A percentile compares a stretch with the other conserved stretches of the same genome.
Conservation (phyloP, 2,113 vertebrate genomes). For the Eolophus roseicapilla region DNA sequence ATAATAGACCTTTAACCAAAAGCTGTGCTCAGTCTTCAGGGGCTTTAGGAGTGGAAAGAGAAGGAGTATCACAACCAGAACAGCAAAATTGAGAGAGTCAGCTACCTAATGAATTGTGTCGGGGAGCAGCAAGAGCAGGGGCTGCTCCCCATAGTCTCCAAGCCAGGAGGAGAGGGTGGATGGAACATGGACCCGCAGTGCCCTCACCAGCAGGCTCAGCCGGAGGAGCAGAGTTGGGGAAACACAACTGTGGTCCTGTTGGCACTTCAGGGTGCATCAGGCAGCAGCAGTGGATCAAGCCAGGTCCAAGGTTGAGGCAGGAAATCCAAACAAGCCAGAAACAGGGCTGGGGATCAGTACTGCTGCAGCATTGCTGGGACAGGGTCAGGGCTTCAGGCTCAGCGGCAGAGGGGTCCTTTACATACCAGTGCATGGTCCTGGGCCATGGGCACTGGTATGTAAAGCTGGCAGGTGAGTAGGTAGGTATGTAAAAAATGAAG, state of each 20-base stretch:
- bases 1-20: background rate
- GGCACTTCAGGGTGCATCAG: background rate
- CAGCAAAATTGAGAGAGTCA: background rate
- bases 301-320: background rate
- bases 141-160: rapidly evolving
- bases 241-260: background rate
- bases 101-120: background rate
- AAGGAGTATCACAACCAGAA: background rate
- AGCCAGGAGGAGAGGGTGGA: background rate
- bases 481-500: background rate
- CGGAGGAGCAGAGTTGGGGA: background rate
- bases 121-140: background rate
- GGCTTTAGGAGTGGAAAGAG: background rate
- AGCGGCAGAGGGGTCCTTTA: background rate
- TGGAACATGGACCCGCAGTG: background rate
- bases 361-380: background rate
- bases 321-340: background rate
- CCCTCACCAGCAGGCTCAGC: background rate
- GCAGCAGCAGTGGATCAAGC: background rate
- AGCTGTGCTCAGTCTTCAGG: background rate
- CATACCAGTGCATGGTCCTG: background rate
- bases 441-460: background rate
- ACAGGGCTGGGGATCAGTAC: background rate
- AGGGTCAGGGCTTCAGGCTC: background rate
- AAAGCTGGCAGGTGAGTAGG: background rate